A percentile compares a stretch with the other conserved stretches of the same genome.
Conservation (phyloP, 1,140 invertebrate species). For the Metopolophium dirhodum region DNA sequence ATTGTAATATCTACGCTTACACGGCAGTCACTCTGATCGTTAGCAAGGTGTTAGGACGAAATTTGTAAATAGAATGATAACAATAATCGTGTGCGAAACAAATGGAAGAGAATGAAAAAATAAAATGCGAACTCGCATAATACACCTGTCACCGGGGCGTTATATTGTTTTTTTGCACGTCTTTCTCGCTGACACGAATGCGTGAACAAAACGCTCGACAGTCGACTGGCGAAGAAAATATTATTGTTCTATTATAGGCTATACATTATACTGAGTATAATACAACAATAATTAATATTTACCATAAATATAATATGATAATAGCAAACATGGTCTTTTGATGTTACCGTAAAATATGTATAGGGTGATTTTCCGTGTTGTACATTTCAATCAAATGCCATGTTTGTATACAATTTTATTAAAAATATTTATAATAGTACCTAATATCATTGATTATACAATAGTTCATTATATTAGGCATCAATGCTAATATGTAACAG, state of each 20-base stretch:
- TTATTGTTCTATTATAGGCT: background rate
- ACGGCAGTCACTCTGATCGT: background rate
- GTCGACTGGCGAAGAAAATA: background rate
- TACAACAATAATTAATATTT: conserved; percentile 1
- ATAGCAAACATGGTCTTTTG: background rate
- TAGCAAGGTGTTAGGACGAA: conserved; percentile 16
- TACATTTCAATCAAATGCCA: background rate
- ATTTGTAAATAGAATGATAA: background rate
- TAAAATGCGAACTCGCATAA: background rate
- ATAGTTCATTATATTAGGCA: too few species aligned
- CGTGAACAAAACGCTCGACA: background rate
- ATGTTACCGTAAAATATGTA: background rate
- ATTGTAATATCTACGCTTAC: background rate
- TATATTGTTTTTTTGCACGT: background rate
- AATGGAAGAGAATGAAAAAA: background rate
- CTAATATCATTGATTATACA: too few species aligned
- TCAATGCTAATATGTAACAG: too few species aligned
- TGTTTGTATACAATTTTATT: background rate
- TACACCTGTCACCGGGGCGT: background rate
- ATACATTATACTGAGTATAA: background rate
- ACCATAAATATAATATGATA: background rate
- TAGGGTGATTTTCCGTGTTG: background rate
- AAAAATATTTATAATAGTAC: background rate
- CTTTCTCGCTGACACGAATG: background rate
- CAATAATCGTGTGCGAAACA: background rate